A percentile compares a stretch with the other conserved stretches of the same genome.
Conservation (phyloP, 2,797 vertebrate species). For the Phalanger gymnotis region DNA sequence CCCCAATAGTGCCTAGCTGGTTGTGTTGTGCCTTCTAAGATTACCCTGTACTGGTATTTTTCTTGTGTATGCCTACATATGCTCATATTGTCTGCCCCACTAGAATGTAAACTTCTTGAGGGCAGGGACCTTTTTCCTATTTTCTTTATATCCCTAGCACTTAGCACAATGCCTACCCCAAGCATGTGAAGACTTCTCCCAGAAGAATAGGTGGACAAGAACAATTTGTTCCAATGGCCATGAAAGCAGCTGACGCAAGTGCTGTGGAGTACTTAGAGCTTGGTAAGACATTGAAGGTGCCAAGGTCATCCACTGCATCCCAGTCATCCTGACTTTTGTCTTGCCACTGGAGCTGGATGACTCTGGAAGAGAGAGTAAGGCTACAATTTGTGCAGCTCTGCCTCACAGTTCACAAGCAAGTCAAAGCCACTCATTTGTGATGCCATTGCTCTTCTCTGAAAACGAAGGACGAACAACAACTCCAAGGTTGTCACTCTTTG, state of each 20-base stretch:
- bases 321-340: neutral
- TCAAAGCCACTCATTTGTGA: neutral
- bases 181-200: neutral
- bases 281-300: neutral
- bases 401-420: neutral
- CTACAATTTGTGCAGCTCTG: neutral
- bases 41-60: neutral
- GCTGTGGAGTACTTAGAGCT: neutral
- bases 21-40: neutral
- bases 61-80: neutral
- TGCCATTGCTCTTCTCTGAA: neutral
- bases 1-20: neutral
- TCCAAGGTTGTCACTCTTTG: neutral
- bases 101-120: neutral
- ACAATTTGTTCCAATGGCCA: neutral
- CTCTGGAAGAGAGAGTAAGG: neutral
- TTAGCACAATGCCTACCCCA: neutral
- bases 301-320: neutral
- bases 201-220: neutral
- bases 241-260: neutral
- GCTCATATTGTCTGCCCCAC: neutral
- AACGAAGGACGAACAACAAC: neutral
- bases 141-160: neutral
- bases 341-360: neutral
- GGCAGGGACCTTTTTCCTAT: neutral